Base-by-base conservation (phyloP, 2,888 invertebrate genomes). In the Quadroppia sp. region DNA sequence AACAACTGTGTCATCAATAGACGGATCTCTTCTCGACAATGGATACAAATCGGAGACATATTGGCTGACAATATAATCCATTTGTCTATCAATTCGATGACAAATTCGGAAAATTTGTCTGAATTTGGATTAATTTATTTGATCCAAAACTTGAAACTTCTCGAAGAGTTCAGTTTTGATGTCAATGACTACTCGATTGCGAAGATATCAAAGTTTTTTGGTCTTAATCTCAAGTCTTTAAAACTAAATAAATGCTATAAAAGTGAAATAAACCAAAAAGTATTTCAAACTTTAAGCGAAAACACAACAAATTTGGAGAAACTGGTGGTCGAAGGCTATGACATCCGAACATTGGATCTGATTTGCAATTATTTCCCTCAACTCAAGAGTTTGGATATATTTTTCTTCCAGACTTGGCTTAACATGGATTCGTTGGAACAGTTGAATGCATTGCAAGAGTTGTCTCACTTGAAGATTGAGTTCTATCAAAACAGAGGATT, bases 221-320 rank as follows among this genome's bases (percentile, higher is more conserved):
- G 67, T 9, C 67, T 23, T 23, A 67, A 36, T 9, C 20, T 67
- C 1, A n/a, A 42, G 7, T 23, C 40, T n/a, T 36, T 67, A 2
- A 67, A 67, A 23, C 42, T 67, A 42, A 67, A 67, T 23, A 67
- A 67, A 40, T 67, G 40, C 40, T 40, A 67, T 32, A 67, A 67
- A 67, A 20, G 0, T 36, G 13, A 23, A 23, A 1, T 42, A 15
- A 67, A 17, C 40, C 42, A 2, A 9, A n/a, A 67, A 2, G 20
- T 15, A 11, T 40, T 67, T 4, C 0, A 20, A 15, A 23, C 9
- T 11, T 17, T 67, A 0, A 36, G n/a, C 20, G 7, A 20, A 40
- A 42, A 42, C 11, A 40, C 67, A 1, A 40, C n/a, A 23, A 40
- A 23, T 20, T 23, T 67, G 32, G n/a, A 23, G 7, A n/a, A 67